Conservation (phyloP, 1,140 invertebrate genomes). For the Elysia chlorotica region DNA sequence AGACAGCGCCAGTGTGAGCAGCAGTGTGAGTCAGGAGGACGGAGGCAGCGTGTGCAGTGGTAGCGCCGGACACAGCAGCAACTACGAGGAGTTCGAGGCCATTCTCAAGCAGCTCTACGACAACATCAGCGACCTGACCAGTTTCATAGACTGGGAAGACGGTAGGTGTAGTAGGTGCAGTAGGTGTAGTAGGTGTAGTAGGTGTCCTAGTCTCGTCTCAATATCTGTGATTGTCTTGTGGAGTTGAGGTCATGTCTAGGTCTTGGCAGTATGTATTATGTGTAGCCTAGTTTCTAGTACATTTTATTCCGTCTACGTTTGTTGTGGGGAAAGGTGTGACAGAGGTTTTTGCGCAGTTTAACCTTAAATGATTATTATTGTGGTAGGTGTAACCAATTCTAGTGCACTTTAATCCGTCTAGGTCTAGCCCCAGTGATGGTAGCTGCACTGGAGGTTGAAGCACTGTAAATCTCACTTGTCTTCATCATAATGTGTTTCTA, state of each 20-base stretch:
- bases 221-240: not conserved
- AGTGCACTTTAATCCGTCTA: too few relatives aligned
- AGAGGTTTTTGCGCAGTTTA: too few relatives aligned
- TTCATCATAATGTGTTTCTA: too few relatives aligned
- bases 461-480: too few relatives aligned
- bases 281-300: not conserved
- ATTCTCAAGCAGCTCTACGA: slow-evolving; percentile 54
- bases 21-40: not conserved
- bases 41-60: not conserved
- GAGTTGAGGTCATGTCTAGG: not conserved
- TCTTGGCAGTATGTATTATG: not conserved
- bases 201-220: not conserved
- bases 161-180: not conserved
- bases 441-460: too few relatives aligned
- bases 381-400: too few relatives aligned
- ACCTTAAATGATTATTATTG: too few relatives aligned
- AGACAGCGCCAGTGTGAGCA: not conserved
- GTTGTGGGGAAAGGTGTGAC: too few relatives aligned
- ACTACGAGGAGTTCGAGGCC: slow-evolving; percentile 51
- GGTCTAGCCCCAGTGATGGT: too few relatives aligned
- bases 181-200: not conserved
- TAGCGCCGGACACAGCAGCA: not conserved
- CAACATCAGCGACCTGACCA: slow-evolving; percentile 55
- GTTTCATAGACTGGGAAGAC: not conserved
- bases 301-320: not conserved